Base-by-base conservation (phyloP, 2,113 vertebrate species). In the Myiozetetes cayanensis region DNA sequence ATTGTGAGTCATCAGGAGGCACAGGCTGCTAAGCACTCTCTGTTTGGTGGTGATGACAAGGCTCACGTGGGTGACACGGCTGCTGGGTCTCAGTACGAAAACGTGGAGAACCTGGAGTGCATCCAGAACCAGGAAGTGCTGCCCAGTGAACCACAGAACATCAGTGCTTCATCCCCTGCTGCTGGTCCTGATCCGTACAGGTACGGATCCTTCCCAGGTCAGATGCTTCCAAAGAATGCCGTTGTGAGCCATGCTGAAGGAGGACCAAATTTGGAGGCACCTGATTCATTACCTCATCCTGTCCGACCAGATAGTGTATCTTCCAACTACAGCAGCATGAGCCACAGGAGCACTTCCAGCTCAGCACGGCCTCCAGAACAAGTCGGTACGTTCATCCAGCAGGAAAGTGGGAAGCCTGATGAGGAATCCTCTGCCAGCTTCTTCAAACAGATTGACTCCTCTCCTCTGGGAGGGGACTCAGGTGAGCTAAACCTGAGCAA, bases 391-490 rank as follows among this genome's bases (percentile, higher is more conserved):
- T 99, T 99, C 88, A 99, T 99, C 94, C 99, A 99, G 89, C 99
- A 99, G 71, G 99, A 99, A 89, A 99, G 98, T 7, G 99, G 98
- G 20, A 99, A 98, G 14, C 98, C 98, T 10, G 96, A 98, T 22
- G 98, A 99, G 16, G 98, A 99, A 12, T 93, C 98, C 12, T 65
- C 98, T 9, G 97, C 97, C 27, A 97, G 97, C 62, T 99, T 99
- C 96, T 99, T 99, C 96, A 98, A 99, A 95, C 99, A 99, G 94
- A 99, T 99, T 6, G 99, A 99, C 89, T 98, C 98, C 5, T 99
- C 98, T 66, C 99, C 99, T 20, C 31, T 98, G 24, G 98, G 98
- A 56, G 98, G 96, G 0, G 98, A 98, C 28, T 65, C 88, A 2
- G 81, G 95, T 3, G 97, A 95, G 28, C 89, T 94, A 8, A 88